Evolutionary conservation across 53 echinoderm and acorn worm genomes (phyloP), one percentile per base, ranked within the genome.

Genomic region (Stichopus horrens): DNA sequence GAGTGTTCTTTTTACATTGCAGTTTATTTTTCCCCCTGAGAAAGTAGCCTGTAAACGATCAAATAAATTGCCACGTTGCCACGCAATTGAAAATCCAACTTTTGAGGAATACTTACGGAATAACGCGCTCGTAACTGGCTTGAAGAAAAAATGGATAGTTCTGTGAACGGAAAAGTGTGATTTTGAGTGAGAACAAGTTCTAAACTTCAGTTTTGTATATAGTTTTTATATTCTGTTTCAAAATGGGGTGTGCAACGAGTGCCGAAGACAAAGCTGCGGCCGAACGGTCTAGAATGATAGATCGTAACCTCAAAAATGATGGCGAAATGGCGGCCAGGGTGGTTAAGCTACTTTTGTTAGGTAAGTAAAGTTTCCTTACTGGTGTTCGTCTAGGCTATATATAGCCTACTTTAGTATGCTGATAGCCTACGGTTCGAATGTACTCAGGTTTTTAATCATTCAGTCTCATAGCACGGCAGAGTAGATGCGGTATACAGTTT

Each of bases 241-340:
- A 76, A 51, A 90, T 90, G 90, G 90, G 90, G 57, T 90, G 90
- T 74, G 83, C 90, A 74, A 83, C 83, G 14, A 90, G 90, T 53
- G 90, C 90, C 8, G 90, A 90, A 53, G 90, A 90, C 63, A 90
- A 90, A 19, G 90, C 90, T 16, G 90, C 90, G 9, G 90, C 90
- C 77, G 90, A 90, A 75, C 57, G 90, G 52, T 90, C 90, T 21
- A 74, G 83, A 51, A 86, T 86, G 86, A 90, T 90, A 51, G 90
- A 90, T 60, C 75, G 86, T 57, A 90, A 90, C 66, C 77, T 90
- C 7, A 86, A 86, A 76, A 76, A 76, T 86, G 90, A 90, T 86
- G 90, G 90, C 7, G 90, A 90, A 86, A 86, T 86, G 55, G 90
- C 90, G 19, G 90, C 90, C 7, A 90, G 90, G 55, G 90, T 86